Base-by-base conservation (phyloP, 2,888 invertebrate genomes). In the Macropis europaea region DNA sequence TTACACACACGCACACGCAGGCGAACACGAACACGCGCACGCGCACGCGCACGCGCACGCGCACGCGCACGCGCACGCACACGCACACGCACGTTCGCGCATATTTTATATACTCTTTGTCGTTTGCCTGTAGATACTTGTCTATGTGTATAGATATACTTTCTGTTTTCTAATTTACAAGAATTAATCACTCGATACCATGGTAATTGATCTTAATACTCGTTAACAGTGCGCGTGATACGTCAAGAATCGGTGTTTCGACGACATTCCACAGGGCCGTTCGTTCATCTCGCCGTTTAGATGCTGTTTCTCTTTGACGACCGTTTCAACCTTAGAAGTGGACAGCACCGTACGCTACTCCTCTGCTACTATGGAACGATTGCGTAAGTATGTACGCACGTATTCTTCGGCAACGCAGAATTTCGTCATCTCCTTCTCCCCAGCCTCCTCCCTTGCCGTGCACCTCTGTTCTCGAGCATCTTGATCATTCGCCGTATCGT, bases 161-260 rank as follows among this genome's bases (percentile, higher is more conserved):
- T 88, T 88, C 88, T 88, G 87, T 87, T 84, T 82, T 87, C 88
- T 88, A 88, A 87, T 88, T 85, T 86, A 87, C 88, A 88, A 81
- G 84, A 86, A 85, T 83, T 79, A 80, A 82, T 71, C 78, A 69
- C 76, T 85, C 84, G 74, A 81, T 85, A 85, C 81, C 77, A 75
- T 82, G 72, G 82, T 83, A 60, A 78, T 53, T 80, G 70, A 78
- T 69, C 53, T 56, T 70, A 82, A 76, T 81, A 84, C 66, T 70
- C 81, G 78, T 83, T 82, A 84, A 85, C 82, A 86, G 81, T 72
- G 75, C 82, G 75, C 82, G 77, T 77, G 80, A 84, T 75, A 83
- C 81, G 82, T 82, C 79, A 76, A 81, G 83, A 85, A 82, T 85
- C 73, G 42, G 36, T 57, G 7, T 24, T 42, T 11, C 43, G 50